phyloP scores from a whole-genome alignment of 2,113 vertebrate genomes.

The Eudyptes chrysolophus region DNA sequence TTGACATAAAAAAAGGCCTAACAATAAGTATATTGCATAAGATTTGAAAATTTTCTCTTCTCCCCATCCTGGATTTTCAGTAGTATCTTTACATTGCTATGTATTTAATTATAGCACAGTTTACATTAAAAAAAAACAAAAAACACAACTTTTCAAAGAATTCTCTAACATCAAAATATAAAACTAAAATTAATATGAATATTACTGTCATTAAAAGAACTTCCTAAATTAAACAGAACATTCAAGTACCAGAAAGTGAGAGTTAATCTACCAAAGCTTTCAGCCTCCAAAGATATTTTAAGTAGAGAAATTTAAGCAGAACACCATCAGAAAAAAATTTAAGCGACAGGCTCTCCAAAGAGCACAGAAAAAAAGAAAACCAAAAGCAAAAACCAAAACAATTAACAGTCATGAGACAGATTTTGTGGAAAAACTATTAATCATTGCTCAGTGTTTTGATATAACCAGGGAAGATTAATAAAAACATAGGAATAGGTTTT shows the following conservation, averaged over 20 bases:
- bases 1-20: not conserved
- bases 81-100: not conserved
- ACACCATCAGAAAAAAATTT: not conserved
- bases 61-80: not conserved
- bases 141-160: not conserved
- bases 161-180: not conserved
- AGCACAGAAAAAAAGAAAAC: not conserved
- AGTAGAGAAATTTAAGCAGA: not conserved
- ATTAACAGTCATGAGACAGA: not conserved
- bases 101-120: not conserved
- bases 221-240: not conserved
- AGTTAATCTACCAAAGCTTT: not conserved
- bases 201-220: not conserved
- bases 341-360: not conserved
- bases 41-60: not conserved
- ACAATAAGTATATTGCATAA: not conserved
- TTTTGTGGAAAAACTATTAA: not conserved
- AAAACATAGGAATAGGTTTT: not conserved
- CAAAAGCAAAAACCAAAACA: not conserved
- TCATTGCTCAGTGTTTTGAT: not conserved
- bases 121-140: not conserved
- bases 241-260: not conserved
- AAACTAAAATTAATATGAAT: not conserved
- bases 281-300: not conserved
- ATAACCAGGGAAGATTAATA: not conserved